Conservation (phyloP, 2,113 vertebrate genomes). For the Python bivittatus region DNA sequence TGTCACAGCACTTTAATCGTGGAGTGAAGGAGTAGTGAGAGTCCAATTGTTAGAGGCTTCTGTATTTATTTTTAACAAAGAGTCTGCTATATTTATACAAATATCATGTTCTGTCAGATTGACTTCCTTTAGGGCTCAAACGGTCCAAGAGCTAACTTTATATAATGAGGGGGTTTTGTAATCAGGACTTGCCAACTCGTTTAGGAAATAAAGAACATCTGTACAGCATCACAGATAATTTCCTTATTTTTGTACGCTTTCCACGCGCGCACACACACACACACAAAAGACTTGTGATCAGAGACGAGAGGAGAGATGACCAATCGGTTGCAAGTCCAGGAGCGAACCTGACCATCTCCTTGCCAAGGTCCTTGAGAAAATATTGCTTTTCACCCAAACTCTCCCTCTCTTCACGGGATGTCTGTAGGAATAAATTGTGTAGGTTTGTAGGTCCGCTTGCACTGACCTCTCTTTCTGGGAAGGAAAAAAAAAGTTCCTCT, state of each 20-base stretch:
- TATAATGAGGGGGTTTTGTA: background rate
- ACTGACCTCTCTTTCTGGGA: slow-evolving; percentile 36
- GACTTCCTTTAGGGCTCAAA: background rate
- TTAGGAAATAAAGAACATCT: background rate
- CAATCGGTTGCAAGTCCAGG: slow-evolving; percentile 52
- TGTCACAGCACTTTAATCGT: background rate
- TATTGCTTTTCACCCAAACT: slow-evolving; percentile 57
- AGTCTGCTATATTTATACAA: background rate
- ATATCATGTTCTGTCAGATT: background rate
- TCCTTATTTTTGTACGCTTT: background rate
- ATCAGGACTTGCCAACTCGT: background rate
- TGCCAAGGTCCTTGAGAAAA: slow-evolving; percentile 65
- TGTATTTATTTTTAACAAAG: background rate
- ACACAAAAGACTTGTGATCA: background rate
- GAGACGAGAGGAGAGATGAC: slow-evolving; percentile 58
- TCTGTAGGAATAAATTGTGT: slow-evolving; percentile 68
- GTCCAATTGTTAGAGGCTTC: background rate
- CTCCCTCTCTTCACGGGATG: slow-evolving; percentile 63
- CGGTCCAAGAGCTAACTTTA: background rate
- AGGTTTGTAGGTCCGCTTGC: slow-evolving; percentile 28
- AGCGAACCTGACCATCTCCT: slow-evolving; percentile 45
- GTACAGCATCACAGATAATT: background rate
- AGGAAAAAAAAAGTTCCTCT: slow-evolving; percentile 13
- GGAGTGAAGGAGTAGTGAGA: background rate
- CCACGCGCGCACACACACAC: background rate